Conservation (phyloP, 2,113 vertebrate species). For the Amblyornis subalaris region DNA sequence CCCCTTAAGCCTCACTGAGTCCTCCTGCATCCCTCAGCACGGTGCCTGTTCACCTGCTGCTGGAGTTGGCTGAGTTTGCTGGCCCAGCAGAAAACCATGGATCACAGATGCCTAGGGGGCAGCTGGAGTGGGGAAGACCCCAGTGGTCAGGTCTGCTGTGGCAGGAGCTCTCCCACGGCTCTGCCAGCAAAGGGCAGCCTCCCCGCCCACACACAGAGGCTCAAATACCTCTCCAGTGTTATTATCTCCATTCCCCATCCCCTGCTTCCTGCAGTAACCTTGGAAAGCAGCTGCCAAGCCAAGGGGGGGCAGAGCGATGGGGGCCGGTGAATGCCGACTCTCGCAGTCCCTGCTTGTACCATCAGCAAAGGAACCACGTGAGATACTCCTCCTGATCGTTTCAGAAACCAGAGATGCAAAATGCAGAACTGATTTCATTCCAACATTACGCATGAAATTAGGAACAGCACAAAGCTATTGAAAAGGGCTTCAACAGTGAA, state of each 20-base stretch:
- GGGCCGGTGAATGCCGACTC: fast-evolving
- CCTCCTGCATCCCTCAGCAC: neutral
- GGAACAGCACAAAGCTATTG: neutral
- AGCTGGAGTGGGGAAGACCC: fast-evolving
- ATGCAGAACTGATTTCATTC: neutral
- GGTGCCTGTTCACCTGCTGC: fast-evolving
- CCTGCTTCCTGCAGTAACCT: neutral
- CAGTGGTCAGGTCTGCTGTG: fast-evolving
- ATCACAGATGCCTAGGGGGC: fast-evolving
- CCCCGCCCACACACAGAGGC: neutral
- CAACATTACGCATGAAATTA: neutral
- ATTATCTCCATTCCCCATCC: neutral
- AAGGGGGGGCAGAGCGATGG: fast-evolving
- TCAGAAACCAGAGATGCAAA: neutral
- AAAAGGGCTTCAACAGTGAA: neutral
- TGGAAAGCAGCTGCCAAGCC: neutral
- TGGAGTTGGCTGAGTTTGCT: neutral
- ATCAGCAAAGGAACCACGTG: too few species aligned
- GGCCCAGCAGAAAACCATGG: neutral
- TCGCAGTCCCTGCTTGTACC: fast-evolving
- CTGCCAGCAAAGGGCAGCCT: neutral
- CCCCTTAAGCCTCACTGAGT: fast-evolving
- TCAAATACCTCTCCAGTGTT: neutral
- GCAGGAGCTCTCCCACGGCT: fast-evolving
- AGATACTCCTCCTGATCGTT: neutral